phyloP scores from a whole-genome alignment of 2,888 invertebrate genomes.

The Carabus problematicus region DNA sequence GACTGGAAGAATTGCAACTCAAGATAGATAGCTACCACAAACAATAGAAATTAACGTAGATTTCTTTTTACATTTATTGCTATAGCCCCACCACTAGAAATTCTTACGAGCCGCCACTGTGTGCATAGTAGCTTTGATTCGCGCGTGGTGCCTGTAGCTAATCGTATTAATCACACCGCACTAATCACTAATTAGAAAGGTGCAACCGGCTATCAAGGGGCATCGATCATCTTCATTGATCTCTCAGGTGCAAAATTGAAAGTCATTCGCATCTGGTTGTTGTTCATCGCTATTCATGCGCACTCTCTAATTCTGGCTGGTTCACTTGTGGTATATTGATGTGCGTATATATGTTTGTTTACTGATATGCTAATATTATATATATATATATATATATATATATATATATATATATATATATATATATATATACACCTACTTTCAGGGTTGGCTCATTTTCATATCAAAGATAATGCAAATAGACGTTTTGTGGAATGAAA shows the following conservation, averaged over 20 bases:
- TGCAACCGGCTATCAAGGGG: constrained; percentile 18
- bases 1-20: no score
- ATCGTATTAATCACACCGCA: constrained; percentile 40
- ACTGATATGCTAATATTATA: constrained; percentile 5
- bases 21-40: no score
- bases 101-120: no score
- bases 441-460: constrained; percentile 20
- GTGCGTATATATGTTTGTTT: not conserved
- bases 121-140: no score
- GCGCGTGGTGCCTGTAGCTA: constrained; percentile 16
- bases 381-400: not conserved
- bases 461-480: constrained; percentile 42
- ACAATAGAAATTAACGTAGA: no score
- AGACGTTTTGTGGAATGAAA: constrained; percentile 31
- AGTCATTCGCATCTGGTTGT: constrained; percentile 54
- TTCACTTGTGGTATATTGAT: no score
- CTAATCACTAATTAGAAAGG: constrained; percentile 36
- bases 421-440: not conserved
- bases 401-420: not conserved
- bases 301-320: no score
- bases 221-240: constrained; percentile 47
- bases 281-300: constrained; percentile 31
- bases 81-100: no score
- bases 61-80: no score
- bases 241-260: constrained; percentile 55